Percentiles rank a stretch among this genome's conserved stretches.
phyloP scores from a whole-genome alignment of 2,797 vertebrate genomes.

The Synaphobranchus kaupii region DNA sequence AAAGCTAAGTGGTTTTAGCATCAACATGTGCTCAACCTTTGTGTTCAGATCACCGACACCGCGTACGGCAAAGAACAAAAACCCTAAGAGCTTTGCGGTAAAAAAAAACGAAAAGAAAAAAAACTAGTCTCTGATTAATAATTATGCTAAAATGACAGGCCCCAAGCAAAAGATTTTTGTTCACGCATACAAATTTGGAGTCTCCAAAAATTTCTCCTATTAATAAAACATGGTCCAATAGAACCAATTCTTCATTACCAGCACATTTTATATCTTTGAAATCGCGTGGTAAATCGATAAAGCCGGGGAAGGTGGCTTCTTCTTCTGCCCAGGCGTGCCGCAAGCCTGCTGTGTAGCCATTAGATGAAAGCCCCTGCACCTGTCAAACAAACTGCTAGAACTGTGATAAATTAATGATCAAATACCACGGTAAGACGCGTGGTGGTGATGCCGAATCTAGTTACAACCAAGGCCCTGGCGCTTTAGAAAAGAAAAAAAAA shows the following conservation, averaged over 20 bases:
- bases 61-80: background rate
- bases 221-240: conserved; percentile 43
- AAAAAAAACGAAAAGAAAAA: background rate
- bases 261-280: conserved; percentile 62
- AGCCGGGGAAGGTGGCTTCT: conserved; percentile 65
- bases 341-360: conserved; percentile 76
- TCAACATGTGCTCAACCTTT: background rate
- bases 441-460: conserved; percentile 79
- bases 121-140: background rate
- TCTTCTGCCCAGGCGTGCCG: conserved; percentile 55
- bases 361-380: conserved; percentile 90
- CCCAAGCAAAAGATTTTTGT: conserved; percentile 27
- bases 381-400: conserved; percentile 96
- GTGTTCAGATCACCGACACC: background rate
- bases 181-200: conserved; percentile 30
- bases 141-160: conserved; percentile 22
- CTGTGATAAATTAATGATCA: conserved; percentile 98
- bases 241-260: conserved; percentile 61
- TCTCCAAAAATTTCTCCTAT: conserved; percentile 47
- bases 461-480: conserved; percentile 77
- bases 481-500: conserved; percentile 65
- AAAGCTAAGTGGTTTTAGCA: background rate
- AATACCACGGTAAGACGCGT: conserved; percentile 81
- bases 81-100: background rate
- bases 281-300: conserved; percentile 68